Base-by-base conservation (phyloP, 1,140 invertebrate genomes). In the Heliconius melpomene region DNA sequence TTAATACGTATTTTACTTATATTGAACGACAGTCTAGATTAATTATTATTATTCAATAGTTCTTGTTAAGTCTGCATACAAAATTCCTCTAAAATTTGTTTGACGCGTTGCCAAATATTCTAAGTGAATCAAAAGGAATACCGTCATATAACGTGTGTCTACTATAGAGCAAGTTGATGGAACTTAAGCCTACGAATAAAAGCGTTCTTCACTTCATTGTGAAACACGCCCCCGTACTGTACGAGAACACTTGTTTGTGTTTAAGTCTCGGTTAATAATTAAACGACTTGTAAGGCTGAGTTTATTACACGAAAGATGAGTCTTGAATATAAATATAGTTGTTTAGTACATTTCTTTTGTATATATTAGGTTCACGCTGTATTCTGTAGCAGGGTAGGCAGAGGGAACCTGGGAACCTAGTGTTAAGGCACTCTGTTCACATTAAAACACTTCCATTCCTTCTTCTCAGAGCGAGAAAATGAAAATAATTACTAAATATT, bases 201-300 rank as follows among this genome's bases (percentile, higher is more conserved):
- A 75, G 74, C 52, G 50, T 29, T 54, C 74, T 57, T 36, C 32
- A 75, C 52, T 18, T 57, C 52, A 75, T 75, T 75, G 74, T 54
- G 52, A 40, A 52, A n/a, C 11, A 36, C 74, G 18, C 74, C 23
- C 29, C 18, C n/a, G 52, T 60, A 36, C 54, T 75, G 11, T 26
- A 36, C 16, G n/a, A 75, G 29, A 57, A 36, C 50, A 38, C 74
- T 60, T 75, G 52, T 75, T 75, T 75, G 74, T 66, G 11, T 60
- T 75, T 60, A 74, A 54, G 74, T 18, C 74, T 57, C 60, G 26
- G 52, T 36, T 57, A 75, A 75, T 75, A 75, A 75, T 75, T 36
- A 75, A 75, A 20, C 54, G n/a, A 52, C 18, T 52, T 57, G 32
- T 75, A 46, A 57, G 50, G 9, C 11, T 23, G 13, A 57, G 52